Conservation (phyloP, 2,113 vertebrate species). For the Struthio camelus region DNA sequence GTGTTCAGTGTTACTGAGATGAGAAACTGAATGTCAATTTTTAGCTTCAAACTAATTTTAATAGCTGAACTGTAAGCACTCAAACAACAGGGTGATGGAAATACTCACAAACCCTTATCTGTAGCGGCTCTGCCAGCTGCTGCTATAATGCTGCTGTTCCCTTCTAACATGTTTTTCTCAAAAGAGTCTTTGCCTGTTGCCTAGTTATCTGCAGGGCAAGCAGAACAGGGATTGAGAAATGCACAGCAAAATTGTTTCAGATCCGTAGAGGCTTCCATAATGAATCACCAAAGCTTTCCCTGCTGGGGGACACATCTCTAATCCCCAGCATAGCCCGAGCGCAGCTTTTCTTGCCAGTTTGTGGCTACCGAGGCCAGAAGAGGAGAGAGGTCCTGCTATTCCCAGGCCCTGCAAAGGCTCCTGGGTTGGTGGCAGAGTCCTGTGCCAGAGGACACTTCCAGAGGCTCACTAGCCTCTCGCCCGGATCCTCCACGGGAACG, state of each 20-base stretch:
- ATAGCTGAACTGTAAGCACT: background rate
- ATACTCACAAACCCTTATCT: background rate
- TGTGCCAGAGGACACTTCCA: too few relatives aligned
- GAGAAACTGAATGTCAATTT: background rate
- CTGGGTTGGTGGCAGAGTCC: background rate
- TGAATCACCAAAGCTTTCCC: conserved; percentile 31
- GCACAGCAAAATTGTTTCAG: conserved; percentile 28
- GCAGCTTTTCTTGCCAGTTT: background rate
- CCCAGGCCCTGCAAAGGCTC: background rate
- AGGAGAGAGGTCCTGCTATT: background rate
- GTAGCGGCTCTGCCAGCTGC: background rate
- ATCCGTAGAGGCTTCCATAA: conserved; percentile 4
- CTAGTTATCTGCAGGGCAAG: background rate
- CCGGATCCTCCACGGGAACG: too few relatives aligned
- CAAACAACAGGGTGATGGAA: background rate
- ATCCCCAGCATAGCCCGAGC: background rate
- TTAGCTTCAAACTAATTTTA: conserved; percentile 20
- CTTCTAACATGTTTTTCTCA: background rate
- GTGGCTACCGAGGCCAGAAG: background rate
- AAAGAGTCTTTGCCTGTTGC: background rate
- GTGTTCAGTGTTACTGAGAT: background rate
- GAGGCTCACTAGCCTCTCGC: too few relatives aligned
- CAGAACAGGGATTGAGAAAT: conserved; percentile 7
- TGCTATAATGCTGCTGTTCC: background rate
- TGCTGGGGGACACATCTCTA: background rate